A percentile compares a stretch with the other conserved stretches of the same genome.
phyloP scores from a whole-genome alignment of 2,797 vertebrate species.

The Thalassophryne amazonica region DNA sequence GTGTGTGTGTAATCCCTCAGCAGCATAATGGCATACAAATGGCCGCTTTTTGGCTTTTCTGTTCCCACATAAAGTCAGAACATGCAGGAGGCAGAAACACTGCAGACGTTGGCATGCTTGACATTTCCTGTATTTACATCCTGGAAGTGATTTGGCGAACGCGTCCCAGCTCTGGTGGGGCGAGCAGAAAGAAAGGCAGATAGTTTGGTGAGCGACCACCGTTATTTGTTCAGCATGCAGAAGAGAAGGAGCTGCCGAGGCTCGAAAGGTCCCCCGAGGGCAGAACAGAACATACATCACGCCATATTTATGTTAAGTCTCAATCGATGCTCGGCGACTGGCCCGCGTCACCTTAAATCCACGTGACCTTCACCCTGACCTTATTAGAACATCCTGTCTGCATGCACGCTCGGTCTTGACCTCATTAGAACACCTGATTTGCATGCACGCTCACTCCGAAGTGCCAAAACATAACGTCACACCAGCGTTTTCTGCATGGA shows the following conservation, averaged over 20 bases:
- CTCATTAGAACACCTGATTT: not conserved
- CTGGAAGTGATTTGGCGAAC: constrained; percentile 41
- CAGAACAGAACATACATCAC: not conserved
- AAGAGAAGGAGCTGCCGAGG: constrained; percentile 13
- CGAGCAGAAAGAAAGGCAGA: constrained; percentile 15
- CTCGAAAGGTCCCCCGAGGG: constrained; percentile 2
- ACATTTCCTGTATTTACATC: constrained; percentile 68
- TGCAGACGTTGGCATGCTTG: constrained; percentile 61
- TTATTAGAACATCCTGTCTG: not conserved
- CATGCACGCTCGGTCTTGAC: not conserved
- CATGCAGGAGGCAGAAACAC: constrained; percentile 21
- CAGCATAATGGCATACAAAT: not conserved
- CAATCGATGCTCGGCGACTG: too few species aligned
- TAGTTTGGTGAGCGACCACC: not conserved
- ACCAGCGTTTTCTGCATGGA: not conserved
- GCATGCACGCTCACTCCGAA: not conserved
- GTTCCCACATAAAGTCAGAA: not conserved
- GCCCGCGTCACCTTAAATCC: too few species aligned
- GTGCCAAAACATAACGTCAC: not conserved
- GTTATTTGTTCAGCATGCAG: constrained; percentile 38
- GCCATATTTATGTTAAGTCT: too few species aligned
- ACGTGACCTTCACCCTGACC: constrained; percentile 1
- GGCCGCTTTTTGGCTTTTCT: not conserved
- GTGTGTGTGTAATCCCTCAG: too few species aligned
- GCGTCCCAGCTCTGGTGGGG: constrained; percentile 10